Evolutionary conservation across 2,797 vertebrate species (phyloP), one percentile per base, ranked within the genome.

Genomic region (Dermochelys coriacea): DNA sequence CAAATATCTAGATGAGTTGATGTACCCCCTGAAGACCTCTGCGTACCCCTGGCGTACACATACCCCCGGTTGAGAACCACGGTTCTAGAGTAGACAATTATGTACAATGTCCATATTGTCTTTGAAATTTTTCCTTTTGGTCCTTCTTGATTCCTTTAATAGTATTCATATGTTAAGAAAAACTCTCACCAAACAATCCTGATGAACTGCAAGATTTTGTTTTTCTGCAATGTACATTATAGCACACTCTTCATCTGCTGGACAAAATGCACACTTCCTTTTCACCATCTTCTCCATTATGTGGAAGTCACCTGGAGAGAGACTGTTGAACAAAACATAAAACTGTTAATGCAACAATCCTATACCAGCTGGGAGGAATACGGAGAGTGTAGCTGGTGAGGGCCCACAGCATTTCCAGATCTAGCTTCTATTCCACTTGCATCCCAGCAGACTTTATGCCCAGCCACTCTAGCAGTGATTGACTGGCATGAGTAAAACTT

Each of bases 111-210:
- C 68, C 37, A 71, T 71, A 41, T 23, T 71, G 19, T 52, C 37
- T 90, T 14, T 27, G 41, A 37, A 84, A 87, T 31, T 3, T 11
- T 80, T 23, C 45, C 45, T 27, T 55, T 83, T 45, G 77, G 34
- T 4, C 29, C 14, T 77, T 88, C 41, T 89, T 77, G 41, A 6
- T 18, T 64, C 8, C 50, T 59, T 52, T 34, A 27, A 0, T 0
- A 52, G 41, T 8, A 75, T 9, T 0, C 0, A 80, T 31, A 61
- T 52, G 54, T 64, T 25, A 27, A 80, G n/a, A 71, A 85, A 81
- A 68, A 31, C 92, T 93, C 98, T 98, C 97, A 98, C 98, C 98
- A 98, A 96, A 93, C 98, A 98, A n/a, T 98, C 96, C 94, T 97
- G 97, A 95, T 98, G 98, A 93, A 97, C 98, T 95, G 97, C 98